Conservation (phyloP, 2,888 invertebrate genomes). For the Zaprionus bogoriensis region DNA sequence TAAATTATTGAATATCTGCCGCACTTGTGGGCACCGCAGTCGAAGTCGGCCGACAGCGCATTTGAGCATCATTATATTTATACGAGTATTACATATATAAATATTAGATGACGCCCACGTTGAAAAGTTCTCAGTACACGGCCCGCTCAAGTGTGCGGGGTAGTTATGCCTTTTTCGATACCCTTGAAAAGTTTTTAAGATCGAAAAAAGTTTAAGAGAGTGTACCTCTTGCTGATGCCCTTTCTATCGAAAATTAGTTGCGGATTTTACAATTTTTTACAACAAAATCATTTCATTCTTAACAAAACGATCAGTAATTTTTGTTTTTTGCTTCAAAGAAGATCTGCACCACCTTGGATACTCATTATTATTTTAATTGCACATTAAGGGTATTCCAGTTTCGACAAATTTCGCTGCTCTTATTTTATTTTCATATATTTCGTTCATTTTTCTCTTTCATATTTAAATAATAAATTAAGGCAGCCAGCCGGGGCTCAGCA, state of each 20-base stretch:
- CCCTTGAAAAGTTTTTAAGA: constrained; percentile 3
- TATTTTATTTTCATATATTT: constrained; percentile 61
- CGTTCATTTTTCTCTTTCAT: constrained; percentile 61
- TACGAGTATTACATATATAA: constrained; percentile 64
- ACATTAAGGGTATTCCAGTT: constrained; percentile 6
- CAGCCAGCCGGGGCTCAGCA: constrained; percentile 52
- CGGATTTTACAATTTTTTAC: too few relatives aligned
- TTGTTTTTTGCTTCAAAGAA: too few relatives aligned
- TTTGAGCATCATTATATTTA: constrained; percentile 70
- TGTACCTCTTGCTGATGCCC: not conserved
- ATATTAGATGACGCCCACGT: constrained; percentile 71
- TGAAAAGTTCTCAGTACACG: constrained; percentile 51
- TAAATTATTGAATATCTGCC: constrained; percentile 78
- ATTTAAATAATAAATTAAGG: constrained; percentile 79
- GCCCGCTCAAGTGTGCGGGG: not conserved
- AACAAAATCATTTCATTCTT: too few relatives aligned
- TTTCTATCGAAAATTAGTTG: not conserved
- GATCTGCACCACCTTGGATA: too few relatives aligned
- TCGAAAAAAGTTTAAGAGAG: not conserved
- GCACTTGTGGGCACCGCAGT: constrained; percentile 48
- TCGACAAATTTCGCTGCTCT: constrained; percentile 12
- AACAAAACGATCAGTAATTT: too few relatives aligned
- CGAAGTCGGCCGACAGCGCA: constrained; percentile 16
- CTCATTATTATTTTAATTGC: not conserved
- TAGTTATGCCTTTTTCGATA: not conserved